phyloP scores from a whole-genome alignment of 1,140 invertebrate genomes.

The Drosophila grimshawi region DNA sequence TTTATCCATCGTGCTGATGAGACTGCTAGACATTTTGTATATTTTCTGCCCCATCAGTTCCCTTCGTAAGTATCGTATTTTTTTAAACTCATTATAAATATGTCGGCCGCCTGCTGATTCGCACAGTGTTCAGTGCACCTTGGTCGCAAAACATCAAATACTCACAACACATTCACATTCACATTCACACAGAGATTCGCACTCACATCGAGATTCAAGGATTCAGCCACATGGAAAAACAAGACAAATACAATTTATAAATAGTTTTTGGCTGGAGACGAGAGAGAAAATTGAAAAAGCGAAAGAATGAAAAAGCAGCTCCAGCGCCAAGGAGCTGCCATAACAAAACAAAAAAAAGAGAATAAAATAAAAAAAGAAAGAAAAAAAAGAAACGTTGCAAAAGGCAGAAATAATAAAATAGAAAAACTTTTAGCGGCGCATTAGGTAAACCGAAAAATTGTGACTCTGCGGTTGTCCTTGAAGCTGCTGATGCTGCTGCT shows the following conservation, averaged over 20 bases:
- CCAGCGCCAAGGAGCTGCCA: not conserved
- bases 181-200: constrained; percentile 1
- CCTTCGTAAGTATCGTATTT: constrained; percentile 11
- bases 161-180: not conserved
- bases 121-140: constrained; percentile 25
- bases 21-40: not conserved
- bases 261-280: constrained; percentile 71
- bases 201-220: constrained; percentile 35
- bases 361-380: not conserved
- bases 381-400: constrained; percentile 51
- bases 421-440: constrained; percentile 80
- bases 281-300: constrained; percentile 69
- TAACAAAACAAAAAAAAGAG: constrained; percentile 6
- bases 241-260: constrained; percentile 76
- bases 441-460: constrained; percentile 80
- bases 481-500: constrained; percentile 15
- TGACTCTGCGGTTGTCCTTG: constrained; percentile 80
- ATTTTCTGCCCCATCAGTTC: not conserved
- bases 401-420: constrained; percentile 78
- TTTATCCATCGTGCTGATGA: not conserved
- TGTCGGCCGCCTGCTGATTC: constrained; percentile 27
- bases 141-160: constrained; percentile 3
- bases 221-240: constrained; percentile 48
- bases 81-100: constrained; percentile 43
- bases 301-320: constrained; percentile 13